Percentiles rank a stretch among this genome's conserved stretches.
Evolutionary conservation across 2,888 invertebrate species (phyloP).

Genomic region (Stictocephala bisonia): DNA sequence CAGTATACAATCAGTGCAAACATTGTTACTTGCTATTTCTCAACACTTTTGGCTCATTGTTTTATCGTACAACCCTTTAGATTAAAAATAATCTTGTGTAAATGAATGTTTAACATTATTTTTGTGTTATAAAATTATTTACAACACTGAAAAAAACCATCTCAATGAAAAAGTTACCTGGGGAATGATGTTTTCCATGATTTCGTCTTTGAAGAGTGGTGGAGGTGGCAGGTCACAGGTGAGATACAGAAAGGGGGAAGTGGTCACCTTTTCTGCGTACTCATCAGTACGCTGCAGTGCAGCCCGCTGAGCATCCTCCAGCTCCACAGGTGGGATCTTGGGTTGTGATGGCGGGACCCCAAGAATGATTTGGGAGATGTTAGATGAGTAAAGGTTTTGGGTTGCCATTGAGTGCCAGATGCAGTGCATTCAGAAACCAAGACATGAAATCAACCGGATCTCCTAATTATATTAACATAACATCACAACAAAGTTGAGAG

Average conservation of each 20-base stretch:
- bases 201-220: constrained; percentile 97
- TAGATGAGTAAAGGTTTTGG: too few species aligned
- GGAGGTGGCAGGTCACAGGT: constrained; percentile 98
- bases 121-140: too few species aligned
- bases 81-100: too few species aligned
- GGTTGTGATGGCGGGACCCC: constrained; percentile 88
- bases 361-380: constrained; percentile 94
- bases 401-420: constrained; percentile 92
- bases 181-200: constrained; percentile 98
- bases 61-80: too few species aligned
- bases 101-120: too few species aligned
- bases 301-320: constrained; percentile 88
- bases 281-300: constrained; percentile 83
- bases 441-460: constrained; percentile 98
- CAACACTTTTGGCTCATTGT: too few species aligned
- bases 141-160: too few species aligned
- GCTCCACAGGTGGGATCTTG: constrained; percentile 93
- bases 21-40: too few species aligned
- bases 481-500: neutral
- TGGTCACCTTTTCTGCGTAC: constrained; percentile 83
- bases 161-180: too few species aligned
- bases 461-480: constrained; percentile 67
- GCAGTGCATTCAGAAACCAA: constrained; percentile 97
- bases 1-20: too few species aligned
- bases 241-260: constrained; percentile 94